Conservation (phyloP, 2,888 invertebrate species). For the Phyllotreta cruciferae region DNA sequence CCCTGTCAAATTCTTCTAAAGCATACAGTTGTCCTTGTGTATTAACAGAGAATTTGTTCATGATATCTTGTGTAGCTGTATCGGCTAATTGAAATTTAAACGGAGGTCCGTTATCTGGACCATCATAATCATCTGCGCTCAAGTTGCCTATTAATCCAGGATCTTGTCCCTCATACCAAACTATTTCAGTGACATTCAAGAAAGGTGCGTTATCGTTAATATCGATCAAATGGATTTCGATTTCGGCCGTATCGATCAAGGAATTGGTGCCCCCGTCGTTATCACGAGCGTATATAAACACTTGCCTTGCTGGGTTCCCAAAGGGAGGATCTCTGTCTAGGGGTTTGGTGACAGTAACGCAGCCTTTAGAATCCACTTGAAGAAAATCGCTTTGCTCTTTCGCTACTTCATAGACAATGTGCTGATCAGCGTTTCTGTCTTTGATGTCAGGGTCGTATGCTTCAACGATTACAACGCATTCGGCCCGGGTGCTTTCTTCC, state of each 20-base stretch:
- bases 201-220: conserved; percentile 96
- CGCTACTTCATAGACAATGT: conserved; percentile 79
- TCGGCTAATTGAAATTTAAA: conserved; percentile 76
- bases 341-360: conserved; percentile 74
- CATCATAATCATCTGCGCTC: conserved; percentile 82
- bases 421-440: conserved; percentile 76
- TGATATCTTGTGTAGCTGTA: conserved; percentile 72
- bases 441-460: conserved; percentile 89
- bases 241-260: conserved; percentile 71
- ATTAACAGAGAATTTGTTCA: conserved; percentile 73
- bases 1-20: conserved; percentile 82
- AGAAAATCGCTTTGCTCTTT: conserved; percentile 75
- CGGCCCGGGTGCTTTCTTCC: conserved; percentile 75
- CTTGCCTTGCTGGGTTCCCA: conserved; percentile 83
- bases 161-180: conserved; percentile 82
- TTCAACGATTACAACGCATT: conserved; percentile 74
- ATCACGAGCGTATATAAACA: conserved; percentile 77
- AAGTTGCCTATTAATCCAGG: conserved; percentile 69
- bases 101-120: conserved; percentile 84
- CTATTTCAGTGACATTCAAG: conserved; percentile 79
- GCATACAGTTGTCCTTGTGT: conserved; percentile 70
- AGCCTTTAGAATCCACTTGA: conserved; percentile 77
- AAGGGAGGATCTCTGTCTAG: conserved; percentile 89
- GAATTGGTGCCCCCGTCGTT: conserved; percentile 73
- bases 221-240: conserved; percentile 73